Percentiles rank a stretch among this genome's conserved stretches.
phyloP scores from a whole-genome alignment of 2,797 vertebrate genomes.

The Sparidentex hasta region DNA sequence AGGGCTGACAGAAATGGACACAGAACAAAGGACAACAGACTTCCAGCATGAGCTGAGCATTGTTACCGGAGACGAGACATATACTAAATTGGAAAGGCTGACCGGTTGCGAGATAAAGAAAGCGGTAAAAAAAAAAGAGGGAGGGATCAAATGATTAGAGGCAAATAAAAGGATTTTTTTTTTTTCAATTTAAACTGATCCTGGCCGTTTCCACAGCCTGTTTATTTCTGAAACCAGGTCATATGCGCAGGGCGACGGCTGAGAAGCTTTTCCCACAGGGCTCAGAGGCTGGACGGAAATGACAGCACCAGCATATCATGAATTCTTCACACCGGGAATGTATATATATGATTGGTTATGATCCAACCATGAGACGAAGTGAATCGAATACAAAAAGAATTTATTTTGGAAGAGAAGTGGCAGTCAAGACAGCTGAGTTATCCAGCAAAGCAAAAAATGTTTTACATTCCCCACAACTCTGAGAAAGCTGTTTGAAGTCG shows the following conservation, averaged over 20 bases:
- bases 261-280: slow-evolving; percentile 55
- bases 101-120: slow-evolving; percentile 58
- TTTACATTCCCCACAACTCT: slow-evolving; percentile 60
- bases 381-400: neutral
- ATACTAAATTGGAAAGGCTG: slow-evolving; percentile 55
- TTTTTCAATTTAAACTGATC: slow-evolving; percentile 62
- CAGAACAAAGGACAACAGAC: slow-evolving; percentile 48
- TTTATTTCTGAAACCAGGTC: slow-evolving; percentile 73
- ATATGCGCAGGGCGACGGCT: slow-evolving; percentile 47
- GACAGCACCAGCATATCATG: slow-evolving; percentile 7
- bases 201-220: slow-evolving; percentile 44
- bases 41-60: slow-evolving; percentile 28
- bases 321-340: slow-evolving; percentile 8
- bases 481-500: slow-evolving; percentile 55
- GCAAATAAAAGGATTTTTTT: slow-evolving; percentile 52
- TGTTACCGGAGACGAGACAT: slow-evolving; percentile 32
- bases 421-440: slow-evolving; percentile 7
- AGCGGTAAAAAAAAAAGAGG: slow-evolving; percentile 7
- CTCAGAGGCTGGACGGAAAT: slow-evolving; percentile 44
- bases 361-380: neutral
- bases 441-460: slow-evolving; percentile 20
- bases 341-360: neutral
- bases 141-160: slow-evolving; percentile 30
- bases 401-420: slow-evolving; percentile 1
- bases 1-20: slow-evolving; percentile 41